Conservation (phyloP, 2,797 vertebrate species). For the Hypotaenidia philippensis region DNA sequence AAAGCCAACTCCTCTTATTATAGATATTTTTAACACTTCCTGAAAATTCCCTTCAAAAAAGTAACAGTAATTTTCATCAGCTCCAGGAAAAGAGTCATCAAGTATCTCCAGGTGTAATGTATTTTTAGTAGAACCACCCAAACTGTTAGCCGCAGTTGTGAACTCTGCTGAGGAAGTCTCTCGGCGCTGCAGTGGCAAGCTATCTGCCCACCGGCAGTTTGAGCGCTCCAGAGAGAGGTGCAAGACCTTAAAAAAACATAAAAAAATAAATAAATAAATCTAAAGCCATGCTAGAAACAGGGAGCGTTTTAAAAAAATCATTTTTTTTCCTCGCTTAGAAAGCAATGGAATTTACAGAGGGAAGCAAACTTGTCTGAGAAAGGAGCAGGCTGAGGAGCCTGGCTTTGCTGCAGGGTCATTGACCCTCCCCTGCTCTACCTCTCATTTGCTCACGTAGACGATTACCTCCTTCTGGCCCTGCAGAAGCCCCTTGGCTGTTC, state of each 20-base stretch:
- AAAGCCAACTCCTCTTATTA: constrained; percentile 37
- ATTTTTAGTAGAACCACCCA: constrained; percentile 67
- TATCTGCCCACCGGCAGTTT: constrained; percentile 52
- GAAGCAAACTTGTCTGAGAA: background rate
- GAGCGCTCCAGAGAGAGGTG: constrained; percentile 47
- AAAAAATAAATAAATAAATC: background rate
- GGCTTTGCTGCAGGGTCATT: background rate
- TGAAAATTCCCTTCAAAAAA: constrained; percentile 65
- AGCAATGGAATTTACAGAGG: background rate
- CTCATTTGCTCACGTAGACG: background rate
- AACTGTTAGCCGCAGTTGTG: constrained; percentile 54
- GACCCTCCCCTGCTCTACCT: background rate
- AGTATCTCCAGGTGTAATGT: constrained; percentile 67
- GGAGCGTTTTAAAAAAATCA: background rate
- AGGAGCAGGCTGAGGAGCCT: background rate
- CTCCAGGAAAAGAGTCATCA: constrained; percentile 58
- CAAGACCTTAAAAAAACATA: constrained; percentile 57
- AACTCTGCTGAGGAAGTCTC: constrained; percentile 59
- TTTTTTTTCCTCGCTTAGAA: background rate
- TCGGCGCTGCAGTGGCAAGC: background rate
- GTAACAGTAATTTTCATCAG: constrained; percentile 69
- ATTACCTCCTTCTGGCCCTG: background rate
- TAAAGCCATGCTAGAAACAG: constrained; percentile 51
- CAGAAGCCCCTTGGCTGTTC: background rate
- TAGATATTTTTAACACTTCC: constrained; percentile 61